These are phyloP conservation scores for Heliocidaris erythrogramma DNA, from an alignment of 35 echinoderm and acorn worm genomes.

Conservation along the genomic window DNA sequence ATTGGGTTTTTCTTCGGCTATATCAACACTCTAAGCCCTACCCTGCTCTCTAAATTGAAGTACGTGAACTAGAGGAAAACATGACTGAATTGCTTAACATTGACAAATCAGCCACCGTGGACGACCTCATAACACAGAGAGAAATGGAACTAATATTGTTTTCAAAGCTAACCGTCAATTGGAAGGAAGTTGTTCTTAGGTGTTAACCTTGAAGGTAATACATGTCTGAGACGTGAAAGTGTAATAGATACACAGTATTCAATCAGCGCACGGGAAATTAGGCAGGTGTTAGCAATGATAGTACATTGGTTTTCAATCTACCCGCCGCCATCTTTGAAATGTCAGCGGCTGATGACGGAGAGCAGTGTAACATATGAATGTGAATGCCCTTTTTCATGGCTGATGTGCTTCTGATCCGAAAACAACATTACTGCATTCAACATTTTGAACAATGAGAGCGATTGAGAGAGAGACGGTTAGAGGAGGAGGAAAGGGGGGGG, in stretches of 20 bases:
- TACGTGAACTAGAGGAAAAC: too few relatives aligned
- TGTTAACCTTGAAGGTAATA: not conserved
- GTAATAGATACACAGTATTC: not conserved
- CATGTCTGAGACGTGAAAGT: not conserved
- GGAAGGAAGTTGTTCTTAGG: not conserved
- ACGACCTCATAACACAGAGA: not conserved
- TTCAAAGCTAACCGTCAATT: not conserved
- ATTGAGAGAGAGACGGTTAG: not conserved
- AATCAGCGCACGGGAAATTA: not conserved
- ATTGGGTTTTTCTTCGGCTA: not conserved
- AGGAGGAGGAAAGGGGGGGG: not conserved
- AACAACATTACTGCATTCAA: not conserved
- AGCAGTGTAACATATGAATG: not conserved
- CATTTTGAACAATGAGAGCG: not conserved
- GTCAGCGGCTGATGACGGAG: not conserved
- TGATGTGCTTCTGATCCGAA: not conserved
- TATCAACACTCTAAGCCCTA: not conserved
- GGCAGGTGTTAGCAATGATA: not conserved
- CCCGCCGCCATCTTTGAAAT: not conserved
- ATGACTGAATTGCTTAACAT: not conserved
- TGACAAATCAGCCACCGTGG: not conserved
- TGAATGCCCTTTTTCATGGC: not conserved
- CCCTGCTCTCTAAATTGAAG: not conserved
- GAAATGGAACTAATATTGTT: not conserved
- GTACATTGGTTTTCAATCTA: not conserved